Percentiles rank a stretch among this genome's conserved stretches.
These are phyloP conservation scores for Sitobion miscanthi DNA, from an alignment of 1,140 invertebrate species.

Conservation along the genomic window DNA sequence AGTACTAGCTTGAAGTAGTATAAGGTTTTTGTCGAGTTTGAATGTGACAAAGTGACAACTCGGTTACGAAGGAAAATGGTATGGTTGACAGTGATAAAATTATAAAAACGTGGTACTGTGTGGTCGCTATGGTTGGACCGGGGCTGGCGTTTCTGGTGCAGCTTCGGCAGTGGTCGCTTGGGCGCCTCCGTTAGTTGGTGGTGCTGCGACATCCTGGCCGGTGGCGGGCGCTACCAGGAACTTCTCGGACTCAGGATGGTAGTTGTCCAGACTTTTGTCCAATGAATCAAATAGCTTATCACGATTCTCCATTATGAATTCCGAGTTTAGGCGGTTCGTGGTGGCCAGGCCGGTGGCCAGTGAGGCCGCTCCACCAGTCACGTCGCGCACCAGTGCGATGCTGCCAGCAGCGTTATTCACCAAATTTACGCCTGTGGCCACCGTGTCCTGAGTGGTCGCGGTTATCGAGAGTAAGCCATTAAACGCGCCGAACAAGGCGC, in stretches of 20 bases:
- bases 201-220: background rate
- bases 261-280: background rate
- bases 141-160: rapidly evolving
- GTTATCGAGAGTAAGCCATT: background rate
- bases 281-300: background rate
- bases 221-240: too few relatives aligned
- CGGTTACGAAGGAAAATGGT: background rate
- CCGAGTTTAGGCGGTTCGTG: background rate
- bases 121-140: background rate
- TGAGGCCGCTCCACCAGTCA: background rate
- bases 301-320: background rate
- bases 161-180: too few relatives aligned
- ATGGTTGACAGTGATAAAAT: too few relatives aligned
- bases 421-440: background rate
- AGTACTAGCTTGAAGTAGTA: background rate
- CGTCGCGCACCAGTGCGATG: background rate
- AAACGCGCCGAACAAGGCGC: background rate
- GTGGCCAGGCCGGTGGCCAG: background rate
- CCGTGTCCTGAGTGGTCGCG: background rate
- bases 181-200: background rate
- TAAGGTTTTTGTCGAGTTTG: background rate
- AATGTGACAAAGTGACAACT: background rate
- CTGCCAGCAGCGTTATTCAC: background rate
- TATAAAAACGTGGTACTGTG: too few relatives aligned
- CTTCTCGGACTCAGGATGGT: background rate